A percentile compares a stretch with the other conserved stretches of the same genome.
Evolutionary conservation across 2,797 vertebrate genomes (phyloP).

Genomic region (Parauchenoglanis ngamensis): DNA sequence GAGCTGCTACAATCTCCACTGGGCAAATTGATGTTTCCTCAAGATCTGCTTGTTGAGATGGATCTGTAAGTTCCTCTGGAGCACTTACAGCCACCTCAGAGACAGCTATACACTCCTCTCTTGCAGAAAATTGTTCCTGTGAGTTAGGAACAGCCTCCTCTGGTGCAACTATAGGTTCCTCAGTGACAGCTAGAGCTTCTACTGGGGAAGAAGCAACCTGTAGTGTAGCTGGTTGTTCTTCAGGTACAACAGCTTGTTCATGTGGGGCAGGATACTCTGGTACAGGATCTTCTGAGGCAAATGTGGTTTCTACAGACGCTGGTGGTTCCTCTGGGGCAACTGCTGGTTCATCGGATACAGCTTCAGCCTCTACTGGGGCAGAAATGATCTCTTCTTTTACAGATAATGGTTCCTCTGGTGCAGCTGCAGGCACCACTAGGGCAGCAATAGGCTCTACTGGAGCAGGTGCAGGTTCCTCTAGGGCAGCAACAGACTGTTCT

Average conservation of each 20-base stretch:
- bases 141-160: conserved; percentile 49
- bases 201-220: conserved; percentile 37
- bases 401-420: neutral
- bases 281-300: conserved; percentile 28
- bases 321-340: neutral
- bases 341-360: neutral
- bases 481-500: conserved; percentile 45
- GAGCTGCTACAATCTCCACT: conserved; percentile 36
- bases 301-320: conserved; percentile 11
- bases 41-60: conserved; percentile 3
- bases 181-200: conserved; percentile 35
- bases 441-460: conserved; percentile 52
- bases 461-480: conserved; percentile 48
- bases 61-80: conserved; percentile 16
- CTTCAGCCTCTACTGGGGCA: conserved; percentile 3
- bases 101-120: conserved; percentile 1
- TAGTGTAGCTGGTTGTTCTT: conserved; percentile 40
- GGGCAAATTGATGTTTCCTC: conserved; percentile 23
- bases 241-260: conserved; percentile 16
- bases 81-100: neutral
- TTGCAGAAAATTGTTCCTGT: conserved; percentile 48
- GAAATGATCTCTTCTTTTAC: conserved; percentile 50
- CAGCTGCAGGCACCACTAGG: conserved; percentile 58
- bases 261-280: conserved; percentile 43
- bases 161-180: conserved; percentile 47